phyloP scores from a whole-genome alignment of 2,113 vertebrate genomes.

The Aythya baeri region DNA sequence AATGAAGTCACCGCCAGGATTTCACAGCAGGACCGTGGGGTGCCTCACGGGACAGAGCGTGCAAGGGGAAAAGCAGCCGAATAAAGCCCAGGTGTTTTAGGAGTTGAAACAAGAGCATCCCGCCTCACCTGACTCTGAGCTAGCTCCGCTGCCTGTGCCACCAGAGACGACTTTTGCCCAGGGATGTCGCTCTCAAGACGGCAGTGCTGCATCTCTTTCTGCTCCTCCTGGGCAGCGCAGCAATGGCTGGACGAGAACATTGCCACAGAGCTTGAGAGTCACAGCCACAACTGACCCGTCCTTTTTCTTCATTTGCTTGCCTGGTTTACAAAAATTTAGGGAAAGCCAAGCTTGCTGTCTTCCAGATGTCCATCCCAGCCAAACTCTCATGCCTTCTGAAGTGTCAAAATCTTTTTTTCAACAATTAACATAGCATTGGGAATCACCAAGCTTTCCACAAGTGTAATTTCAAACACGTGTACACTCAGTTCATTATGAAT shows the following conservation, averaged over 20 bases:
- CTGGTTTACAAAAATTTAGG: background rate
- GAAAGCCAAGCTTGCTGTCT: background rate
- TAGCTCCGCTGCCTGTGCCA: background rate
- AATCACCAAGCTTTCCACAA: background rate
- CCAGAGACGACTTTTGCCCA: background rate
- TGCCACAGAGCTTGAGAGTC: background rate
- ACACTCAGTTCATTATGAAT: background rate
- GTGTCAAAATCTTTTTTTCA: background rate
- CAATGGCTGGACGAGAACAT: background rate
- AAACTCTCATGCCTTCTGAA: background rate
- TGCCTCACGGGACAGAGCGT: background rate
- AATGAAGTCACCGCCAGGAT: background rate
- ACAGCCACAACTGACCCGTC: background rate
- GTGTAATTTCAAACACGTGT: background rate
- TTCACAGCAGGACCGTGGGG: background rate
- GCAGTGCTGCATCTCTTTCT: background rate
- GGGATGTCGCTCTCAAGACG: background rate
- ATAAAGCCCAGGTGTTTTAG: background rate
- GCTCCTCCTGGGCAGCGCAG: background rate
- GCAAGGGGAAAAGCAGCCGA: background rate
- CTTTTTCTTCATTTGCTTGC: background rate
- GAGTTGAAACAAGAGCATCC: background rate
- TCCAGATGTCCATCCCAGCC: background rate
- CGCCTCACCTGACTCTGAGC: background rate
- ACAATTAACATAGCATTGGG: background rate